A percentile compares a stretch with the other conserved stretches of the same genome.
Evolutionary conservation across 2,113 vertebrate genomes (phyloP).

Genomic region (Dasyurus viverrinus): DNA sequence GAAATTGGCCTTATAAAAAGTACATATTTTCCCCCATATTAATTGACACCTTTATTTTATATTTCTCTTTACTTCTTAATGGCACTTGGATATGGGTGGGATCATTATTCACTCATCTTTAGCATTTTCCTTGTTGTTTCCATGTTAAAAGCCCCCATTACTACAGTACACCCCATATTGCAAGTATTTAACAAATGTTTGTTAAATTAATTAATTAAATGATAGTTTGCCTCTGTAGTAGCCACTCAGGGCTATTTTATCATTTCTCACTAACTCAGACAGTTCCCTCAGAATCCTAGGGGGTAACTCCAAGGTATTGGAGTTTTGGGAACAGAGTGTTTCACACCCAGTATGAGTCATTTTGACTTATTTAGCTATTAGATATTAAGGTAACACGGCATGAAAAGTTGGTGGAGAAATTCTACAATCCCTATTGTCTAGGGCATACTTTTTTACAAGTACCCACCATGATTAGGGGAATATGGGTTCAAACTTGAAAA

Average conservation of each 20-base stretch:
- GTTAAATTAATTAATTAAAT: neutral
- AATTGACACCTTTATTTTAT: neutral
- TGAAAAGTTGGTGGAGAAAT: neutral
- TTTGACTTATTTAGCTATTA: neutral
- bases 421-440: neutral
- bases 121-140: neutral
- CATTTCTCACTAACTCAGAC: neutral
- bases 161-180: neutral
- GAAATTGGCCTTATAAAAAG: neutral
- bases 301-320: neutral
- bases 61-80: neutral
- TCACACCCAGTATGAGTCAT: neutral
- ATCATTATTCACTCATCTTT: neutral
- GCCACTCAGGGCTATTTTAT: neutral
- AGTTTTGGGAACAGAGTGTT: neutral
- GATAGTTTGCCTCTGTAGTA: neutral
- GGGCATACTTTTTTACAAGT: neutral
- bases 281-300: neutral
- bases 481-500: neutral
- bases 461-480: neutral
- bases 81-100: neutral
- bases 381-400: neutral
- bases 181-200: conserved; percentile 6
- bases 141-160: neutral
- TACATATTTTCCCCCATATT: neutral